phyloP scores from a whole-genome alignment of 2,888 invertebrate species.

The Morpho deidamia region DNA sequence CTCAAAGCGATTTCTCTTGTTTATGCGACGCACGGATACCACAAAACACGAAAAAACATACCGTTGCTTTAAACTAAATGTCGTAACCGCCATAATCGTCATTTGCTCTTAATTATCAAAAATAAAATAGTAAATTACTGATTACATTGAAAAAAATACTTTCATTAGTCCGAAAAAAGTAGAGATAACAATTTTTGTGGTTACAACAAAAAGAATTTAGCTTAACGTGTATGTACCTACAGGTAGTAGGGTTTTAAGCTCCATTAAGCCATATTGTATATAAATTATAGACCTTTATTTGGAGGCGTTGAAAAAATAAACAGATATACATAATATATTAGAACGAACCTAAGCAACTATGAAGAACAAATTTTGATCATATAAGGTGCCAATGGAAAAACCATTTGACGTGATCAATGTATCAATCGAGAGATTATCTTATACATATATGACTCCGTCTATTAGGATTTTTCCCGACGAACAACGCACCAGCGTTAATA shows the following conservation, averaged over 20 bases:
- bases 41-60: neutral
- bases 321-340: neutral
- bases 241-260: neutral
- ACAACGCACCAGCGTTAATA: too few relatives aligned
- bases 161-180: neutral
- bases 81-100: neutral
- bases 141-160: neutral
- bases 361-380: too few relatives aligned
- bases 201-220: neutral
- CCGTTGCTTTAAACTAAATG: neutral
- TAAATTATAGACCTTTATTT: too few relatives aligned
- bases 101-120: neutral
- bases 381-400: too few relatives aligned
- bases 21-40: slow-evolving; percentile 11
- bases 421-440: too few relatives aligned
- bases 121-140: too few relatives aligned
- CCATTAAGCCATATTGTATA: too few relatives aligned
- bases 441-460: too few relatives aligned
- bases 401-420: too few relatives aligned
- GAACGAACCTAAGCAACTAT: too few relatives aligned
- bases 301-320: neutral
- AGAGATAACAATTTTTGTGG: neutral
- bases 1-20: slow-evolving; percentile 7
- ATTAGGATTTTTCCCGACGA: too few relatives aligned
- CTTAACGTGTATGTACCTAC: neutral